Conservation (phyloP, 2,797 vertebrate genomes). For the Furcifer pardalis region DNA sequence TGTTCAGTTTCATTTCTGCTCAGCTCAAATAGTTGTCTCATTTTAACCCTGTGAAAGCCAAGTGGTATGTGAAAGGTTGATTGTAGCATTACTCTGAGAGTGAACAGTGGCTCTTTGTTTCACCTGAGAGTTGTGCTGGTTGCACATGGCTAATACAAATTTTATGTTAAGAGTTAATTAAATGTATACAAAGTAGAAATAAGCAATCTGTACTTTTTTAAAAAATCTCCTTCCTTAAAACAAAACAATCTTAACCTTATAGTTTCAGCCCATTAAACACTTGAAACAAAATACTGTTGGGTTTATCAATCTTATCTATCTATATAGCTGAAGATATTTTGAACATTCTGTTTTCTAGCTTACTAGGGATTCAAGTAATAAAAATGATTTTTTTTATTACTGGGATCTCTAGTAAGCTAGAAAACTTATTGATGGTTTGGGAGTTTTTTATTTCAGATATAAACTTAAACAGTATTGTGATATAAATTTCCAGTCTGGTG, state of each 20-base stretch:
- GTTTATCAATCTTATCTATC: not conserved
- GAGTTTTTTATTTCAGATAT: not conserved
- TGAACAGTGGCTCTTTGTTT: too few species aligned
- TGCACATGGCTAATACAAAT: too few species aligned
- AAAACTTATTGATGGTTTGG: not conserved
- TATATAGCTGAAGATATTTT: not conserved
- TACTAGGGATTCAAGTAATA: too few species aligned
- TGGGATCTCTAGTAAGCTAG: not conserved
- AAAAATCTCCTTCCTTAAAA: not conserved
- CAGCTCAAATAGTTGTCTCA: too few species aligned
- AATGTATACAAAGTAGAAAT: not conserved
- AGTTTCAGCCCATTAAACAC: not conserved
- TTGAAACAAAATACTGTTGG: not conserved
- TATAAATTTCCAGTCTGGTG: slow-evolving; percentile 20
- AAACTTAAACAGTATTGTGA: not conserved
- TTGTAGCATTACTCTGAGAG: too few species aligned
- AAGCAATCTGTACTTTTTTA: not conserved
- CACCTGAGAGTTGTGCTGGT: too few species aligned
- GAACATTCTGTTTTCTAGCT: too few species aligned
- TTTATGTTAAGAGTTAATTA: too few species aligned
- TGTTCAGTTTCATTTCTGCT: too few species aligned
- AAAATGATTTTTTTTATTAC: not conserved
- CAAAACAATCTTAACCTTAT: not conserved
- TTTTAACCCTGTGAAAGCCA: too few species aligned
- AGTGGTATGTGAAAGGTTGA: too few species aligned